Percentiles rank a stretch among this genome's conserved stretches.
Conservation (phyloP, 2,113 vertebrate species). For the cattle (Bos taurus) region ARS-UCD2.0 NC_037349.1:57991501-57992000, state of each 20-base stretch:
- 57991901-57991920: conserved; percentile 22
- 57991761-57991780: neutral
- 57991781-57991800: neutral
- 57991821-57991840: neutral
- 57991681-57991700: neutral
- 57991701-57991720: neutral
- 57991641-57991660: neutral
- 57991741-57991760: neutral
- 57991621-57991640: neutral
- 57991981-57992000: neutral
- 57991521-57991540: neutral
- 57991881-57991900: conserved; percentile 17
- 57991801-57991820: conserved; percentile 21
- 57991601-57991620: neutral
- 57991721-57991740: neutral
- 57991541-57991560: neutral
- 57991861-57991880: conserved; percentile 43
- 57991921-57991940: neutral
- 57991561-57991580: neutral
- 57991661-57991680: neutral
- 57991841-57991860: conserved; percentile 49
- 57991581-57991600: neutral
- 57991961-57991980: neutral
- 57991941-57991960: neutral
- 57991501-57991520: neutral